A percentile compares a stretch with the other conserved stretches of the same genome.
phyloP scores from a whole-genome alignment of 1,140 invertebrate species.

The Metaphire vulgaris region DNA sequence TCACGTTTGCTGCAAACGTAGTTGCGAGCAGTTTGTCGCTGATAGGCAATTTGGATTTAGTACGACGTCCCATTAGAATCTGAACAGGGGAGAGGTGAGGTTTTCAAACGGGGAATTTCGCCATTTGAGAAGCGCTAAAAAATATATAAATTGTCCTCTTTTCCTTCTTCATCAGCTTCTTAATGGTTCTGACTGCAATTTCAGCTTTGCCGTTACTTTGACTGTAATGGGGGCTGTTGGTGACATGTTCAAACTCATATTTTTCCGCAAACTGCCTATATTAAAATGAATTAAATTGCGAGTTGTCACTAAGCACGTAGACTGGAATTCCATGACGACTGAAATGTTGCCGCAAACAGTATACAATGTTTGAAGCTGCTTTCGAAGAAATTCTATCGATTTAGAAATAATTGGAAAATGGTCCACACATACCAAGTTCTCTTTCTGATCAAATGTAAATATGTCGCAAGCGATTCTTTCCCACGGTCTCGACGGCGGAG shows the following conservation, averaged over 20 bases:
- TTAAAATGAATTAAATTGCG: background rate
- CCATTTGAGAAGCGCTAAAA: conserved; percentile 29
- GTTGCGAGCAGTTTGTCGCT: background rate
- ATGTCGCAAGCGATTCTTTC: conserved; percentile 16
- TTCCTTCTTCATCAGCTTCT: conserved; percentile 6
- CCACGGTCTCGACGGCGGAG: conserved; percentile 10
- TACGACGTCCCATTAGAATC: background rate
- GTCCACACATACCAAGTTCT: conserved; percentile 19
- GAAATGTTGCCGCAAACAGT: background rate
- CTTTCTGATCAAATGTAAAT: conserved; percentile 1
- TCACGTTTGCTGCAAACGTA: background rate
- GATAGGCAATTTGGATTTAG: background rate
- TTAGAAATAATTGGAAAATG: conserved; percentile 19
- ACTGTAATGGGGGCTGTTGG: background rate
- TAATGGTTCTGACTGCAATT: conserved; percentile 6
- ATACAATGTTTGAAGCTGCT: background rate
- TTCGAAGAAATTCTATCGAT: conserved; percentile 7
- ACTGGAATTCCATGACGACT: conserved; percentile 23
- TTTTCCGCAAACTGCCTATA: background rate
- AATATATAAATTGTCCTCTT: conserved; percentile 5
- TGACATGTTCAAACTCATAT: background rate
- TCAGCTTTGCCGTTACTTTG: conserved; percentile 18
- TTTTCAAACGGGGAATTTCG: conserved; percentile 26
- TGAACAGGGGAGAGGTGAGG: conserved; percentile 4
- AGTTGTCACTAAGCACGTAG: conserved; percentile 8